A percentile compares a stretch with the other conserved stretches of the same genome.
phyloP scores from a whole-genome alignment of 2,113 vertebrate species.

The Saccopteryx bilineata region DNA sequence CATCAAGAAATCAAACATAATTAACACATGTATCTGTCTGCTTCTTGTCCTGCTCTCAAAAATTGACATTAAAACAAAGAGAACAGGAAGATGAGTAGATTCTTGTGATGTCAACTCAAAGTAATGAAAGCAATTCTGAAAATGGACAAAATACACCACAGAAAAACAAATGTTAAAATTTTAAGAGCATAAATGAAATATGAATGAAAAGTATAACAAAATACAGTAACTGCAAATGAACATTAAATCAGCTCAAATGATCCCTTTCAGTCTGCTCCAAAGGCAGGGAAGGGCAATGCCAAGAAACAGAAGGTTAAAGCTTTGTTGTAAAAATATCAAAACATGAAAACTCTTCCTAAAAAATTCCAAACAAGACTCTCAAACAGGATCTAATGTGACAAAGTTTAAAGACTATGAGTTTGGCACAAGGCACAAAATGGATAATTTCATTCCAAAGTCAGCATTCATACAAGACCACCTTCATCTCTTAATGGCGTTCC shows the following conservation, averaged over 20 bases:
- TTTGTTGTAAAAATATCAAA: constrained; percentile 52
- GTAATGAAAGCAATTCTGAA: constrained; percentile 73
- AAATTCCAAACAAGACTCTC: constrained; percentile 19
- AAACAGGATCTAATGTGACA: not conserved
- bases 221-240: constrained; percentile 72
- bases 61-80: constrained; percentile 72
- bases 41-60: constrained; percentile 41
- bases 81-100: constrained; percentile 53
- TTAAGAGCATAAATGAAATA: constrained; percentile 75
- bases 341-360: constrained; percentile 62
- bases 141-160: constrained; percentile 76
- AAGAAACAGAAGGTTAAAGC: constrained; percentile 67
- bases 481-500: not conserved
- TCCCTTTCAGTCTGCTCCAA: constrained; percentile 90
- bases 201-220: constrained; percentile 76
- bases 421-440: not conserved
- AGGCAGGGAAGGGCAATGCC: constrained; percentile 63
- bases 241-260: constrained; percentile 74
- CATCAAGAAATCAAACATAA: constrained; percentile 43
- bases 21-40: not conserved
- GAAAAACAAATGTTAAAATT: constrained; percentile 80
- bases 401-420: constrained; percentile 33
- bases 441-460: not conserved
- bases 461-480: not conserved
- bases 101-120: constrained; percentile 77